Evolutionary conservation across 2,888 invertebrate genomes (phyloP).

Genomic region (Heliconius charithonia): DNA sequence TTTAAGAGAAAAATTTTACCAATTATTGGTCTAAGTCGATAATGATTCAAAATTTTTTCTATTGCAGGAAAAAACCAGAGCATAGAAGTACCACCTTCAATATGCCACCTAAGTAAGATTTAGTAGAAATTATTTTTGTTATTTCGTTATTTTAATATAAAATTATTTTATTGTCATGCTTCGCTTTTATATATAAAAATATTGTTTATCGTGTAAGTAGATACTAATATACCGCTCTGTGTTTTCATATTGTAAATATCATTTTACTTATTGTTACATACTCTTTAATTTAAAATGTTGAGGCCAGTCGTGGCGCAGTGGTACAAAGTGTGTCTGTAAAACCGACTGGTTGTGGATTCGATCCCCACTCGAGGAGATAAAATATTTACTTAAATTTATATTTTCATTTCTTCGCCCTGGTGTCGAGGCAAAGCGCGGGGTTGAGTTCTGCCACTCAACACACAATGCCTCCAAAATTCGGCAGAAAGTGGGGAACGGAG

Average conservation of each 20-base stretch:
- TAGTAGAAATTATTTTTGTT: constrained; percentile 32
- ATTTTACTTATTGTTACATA: not conserved
- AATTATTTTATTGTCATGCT: constrained; percentile 2
- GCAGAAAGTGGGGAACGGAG: too few species aligned
- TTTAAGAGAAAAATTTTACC: too few species aligned
- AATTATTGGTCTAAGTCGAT: not conserved
- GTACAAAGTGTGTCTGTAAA: too few species aligned
- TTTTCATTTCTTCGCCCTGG: too few species aligned
- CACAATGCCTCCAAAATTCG: too few species aligned
- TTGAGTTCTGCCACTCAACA: too few species aligned
- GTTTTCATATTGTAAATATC: not conserved
- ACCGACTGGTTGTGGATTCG: too few species aligned
- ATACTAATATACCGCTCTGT: not conserved
- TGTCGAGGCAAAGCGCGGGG: too few species aligned
- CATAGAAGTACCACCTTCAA: constrained; percentile 63
- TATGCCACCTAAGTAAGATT: constrained; percentile 82
- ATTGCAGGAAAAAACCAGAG: constrained; percentile 77
- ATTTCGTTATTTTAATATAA: not conserved
- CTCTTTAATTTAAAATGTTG: not conserved
- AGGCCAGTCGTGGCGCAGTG: too few species aligned
- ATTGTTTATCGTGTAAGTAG: not conserved
- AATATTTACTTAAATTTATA: too few species aligned
- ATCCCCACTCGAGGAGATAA: too few species aligned
- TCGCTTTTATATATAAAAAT: not conserved
- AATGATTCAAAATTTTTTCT: constrained; percentile 62